Conservation (phyloP, 2,888 invertebrate genomes). For the Bellardia bayeri region DNA sequence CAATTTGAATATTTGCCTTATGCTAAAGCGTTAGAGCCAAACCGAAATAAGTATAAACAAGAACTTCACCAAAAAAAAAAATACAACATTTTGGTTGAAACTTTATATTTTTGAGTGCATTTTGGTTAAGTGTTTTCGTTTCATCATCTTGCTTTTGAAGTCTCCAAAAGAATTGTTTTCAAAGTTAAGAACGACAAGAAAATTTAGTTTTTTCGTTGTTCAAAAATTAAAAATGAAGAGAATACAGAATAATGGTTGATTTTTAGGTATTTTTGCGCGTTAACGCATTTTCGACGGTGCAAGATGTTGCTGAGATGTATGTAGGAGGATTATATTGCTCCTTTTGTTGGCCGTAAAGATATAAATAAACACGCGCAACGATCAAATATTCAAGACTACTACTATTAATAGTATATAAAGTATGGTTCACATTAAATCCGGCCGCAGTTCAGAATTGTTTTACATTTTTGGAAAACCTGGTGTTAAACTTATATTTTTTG, state of each 20-base stretch:
- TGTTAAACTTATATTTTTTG: too few species aligned
- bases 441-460: too few species aligned
- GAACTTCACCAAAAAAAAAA: too few species aligned
- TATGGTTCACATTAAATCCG: too few species aligned
- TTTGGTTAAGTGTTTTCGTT: not conserved
- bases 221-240: not conserved
- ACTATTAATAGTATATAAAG: too few species aligned
- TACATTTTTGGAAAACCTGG: too few species aligned
- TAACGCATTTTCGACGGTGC: too few species aligned
- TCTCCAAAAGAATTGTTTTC: not conserved
- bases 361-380: too few species aligned
- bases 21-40: slow-evolving; percentile 1
- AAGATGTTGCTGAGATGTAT: not conserved
- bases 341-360: too few species aligned
- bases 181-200: not conserved
- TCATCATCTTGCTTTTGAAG: not conserved
- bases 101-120: slow-evolving; percentile 22
- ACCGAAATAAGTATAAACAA: not conserved
- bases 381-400: too few species aligned
- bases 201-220: too few species aligned
- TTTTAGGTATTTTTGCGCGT: not conserved
- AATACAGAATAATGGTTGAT: not conserved
- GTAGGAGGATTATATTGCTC: too few species aligned
- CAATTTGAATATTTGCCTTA: not conserved
- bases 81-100: slow-evolving; percentile 20